Evolutionary conservation across 2,113 vertebrate species (phyloP), one percentile per base, ranked within the genome.

Genomic region (Zapornia atra): DNA sequence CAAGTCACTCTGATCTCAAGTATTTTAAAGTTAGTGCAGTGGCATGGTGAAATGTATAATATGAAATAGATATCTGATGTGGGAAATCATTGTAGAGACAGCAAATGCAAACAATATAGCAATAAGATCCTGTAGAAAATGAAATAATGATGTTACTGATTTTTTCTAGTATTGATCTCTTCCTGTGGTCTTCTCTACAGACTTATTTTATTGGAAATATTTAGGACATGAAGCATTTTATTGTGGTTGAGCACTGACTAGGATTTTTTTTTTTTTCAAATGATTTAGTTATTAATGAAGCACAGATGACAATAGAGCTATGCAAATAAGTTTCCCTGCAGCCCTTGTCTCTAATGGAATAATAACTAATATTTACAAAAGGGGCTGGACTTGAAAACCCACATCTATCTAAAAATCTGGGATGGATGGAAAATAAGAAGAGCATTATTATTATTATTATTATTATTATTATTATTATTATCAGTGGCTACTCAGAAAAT

Each of bases 151-250:
- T 20, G 72, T 94, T 71, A 90, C 42, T 80, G 65, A 83, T 88
- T 96, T 96, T 82, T 38, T 86, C 44, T 64, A 26, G 4, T 71
- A 91, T 93, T n/a, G 71, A 88, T 95, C 69, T 94, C 66, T 96
- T 96, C 66, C 65, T 94, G 24, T 92, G 63, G 46, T 82, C 82
- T 94, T 96, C 86, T 95, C 40, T 92, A 54, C 33, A 73, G 42
- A 88, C 18, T 65, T 96, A 89, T 51, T 94, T 95, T 17, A 56
- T 12, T 81, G 84, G 53, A 97, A 96, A 91, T 94, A 73, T 76
- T 91, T 86, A 92, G 90, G 51, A 51, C 15, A 56, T 72, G 10
- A 68, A 90, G n/a, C 7, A 68, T 46, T 95, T 93, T 88, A 42
- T 51, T 91, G 59, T 81, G 59, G 70, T 64, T 92, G 90, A 90